Conservation (phyloP, 2,888 invertebrate genomes). For the Agonum fuliginosum region DNA sequence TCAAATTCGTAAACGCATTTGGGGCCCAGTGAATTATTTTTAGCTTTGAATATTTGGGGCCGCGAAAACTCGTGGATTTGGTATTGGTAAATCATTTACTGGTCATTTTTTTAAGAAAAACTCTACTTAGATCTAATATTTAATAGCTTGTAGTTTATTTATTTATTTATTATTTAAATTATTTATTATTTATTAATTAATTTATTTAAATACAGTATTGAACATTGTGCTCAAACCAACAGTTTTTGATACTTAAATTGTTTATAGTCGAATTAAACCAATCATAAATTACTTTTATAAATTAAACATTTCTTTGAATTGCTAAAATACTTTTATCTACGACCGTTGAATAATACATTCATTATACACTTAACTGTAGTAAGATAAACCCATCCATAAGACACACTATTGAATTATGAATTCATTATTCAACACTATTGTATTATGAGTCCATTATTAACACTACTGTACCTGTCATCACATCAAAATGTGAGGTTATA, state of each 20-base stretch:
- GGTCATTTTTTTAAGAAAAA: conserved; percentile 53
- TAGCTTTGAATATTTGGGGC: conserved; percentile 45
- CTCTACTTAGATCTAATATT: conserved; percentile 37
- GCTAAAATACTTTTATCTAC: too few relatives aligned
- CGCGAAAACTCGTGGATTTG: conserved; percentile 53
- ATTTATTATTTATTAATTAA: conserved; percentile 39
- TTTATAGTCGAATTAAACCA: not conserved
- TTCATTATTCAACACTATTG: too few relatives aligned
- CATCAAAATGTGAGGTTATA: too few relatives aligned
- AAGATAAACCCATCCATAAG: too few relatives aligned
- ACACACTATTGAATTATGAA: too few relatives aligned
- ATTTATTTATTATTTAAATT: conserved; percentile 48
- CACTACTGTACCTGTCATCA: too few relatives aligned
- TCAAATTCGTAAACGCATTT: conserved; percentile 1
- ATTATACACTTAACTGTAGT: too few relatives aligned
- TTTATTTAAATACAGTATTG: conserved; percentile 55
- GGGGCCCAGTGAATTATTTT: conserved; percentile 24
- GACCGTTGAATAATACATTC: too few relatives aligned
- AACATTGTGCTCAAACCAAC: conserved; percentile 43
- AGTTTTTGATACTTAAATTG: conserved; percentile 6
- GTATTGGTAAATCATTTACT: conserved; percentile 57
- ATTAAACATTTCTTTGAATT: too few relatives aligned
- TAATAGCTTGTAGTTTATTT: conserved; percentile 44
- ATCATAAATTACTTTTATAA: not conserved
- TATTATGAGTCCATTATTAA: too few relatives aligned